Evolutionary conservation across 2,797 vertebrate genomes (phyloP).

Genomic region (Sarcoramphus papa): DNA sequence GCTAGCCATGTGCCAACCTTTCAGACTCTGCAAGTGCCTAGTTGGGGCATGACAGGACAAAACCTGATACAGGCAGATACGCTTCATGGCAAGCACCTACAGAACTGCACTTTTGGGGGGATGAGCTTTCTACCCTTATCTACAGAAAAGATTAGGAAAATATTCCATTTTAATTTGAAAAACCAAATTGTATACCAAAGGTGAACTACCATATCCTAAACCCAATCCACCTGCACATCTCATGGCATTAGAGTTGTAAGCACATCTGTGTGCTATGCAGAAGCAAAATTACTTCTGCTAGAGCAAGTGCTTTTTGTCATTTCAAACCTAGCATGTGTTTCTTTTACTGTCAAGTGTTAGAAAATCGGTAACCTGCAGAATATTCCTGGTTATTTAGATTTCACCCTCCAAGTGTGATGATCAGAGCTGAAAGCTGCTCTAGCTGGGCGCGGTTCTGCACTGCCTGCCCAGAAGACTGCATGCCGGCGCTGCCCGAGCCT

Average conservation of each 20-base stretch:
- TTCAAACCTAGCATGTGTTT: neutral
- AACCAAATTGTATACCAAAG: neutral
- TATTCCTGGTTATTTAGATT: neutral
- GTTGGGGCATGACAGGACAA: neutral
- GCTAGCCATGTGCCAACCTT: neutral
- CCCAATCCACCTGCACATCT: neutral
- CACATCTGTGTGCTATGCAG: neutral
- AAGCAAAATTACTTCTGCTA: neutral
- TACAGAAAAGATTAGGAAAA: neutral
- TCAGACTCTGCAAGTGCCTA: fast-evolving
- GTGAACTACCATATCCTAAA: neutral
- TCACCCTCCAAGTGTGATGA: neutral
- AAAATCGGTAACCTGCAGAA: neutral
- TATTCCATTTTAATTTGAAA: neutral
- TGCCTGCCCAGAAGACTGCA: neutral
- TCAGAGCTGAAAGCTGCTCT: neutral
- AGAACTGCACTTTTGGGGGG: fast-evolving
- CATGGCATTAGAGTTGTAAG: neutral
- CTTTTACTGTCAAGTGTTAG: neutral
- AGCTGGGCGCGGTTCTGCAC: neutral
- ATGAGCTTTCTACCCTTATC: neutral
- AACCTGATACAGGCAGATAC: neutral
- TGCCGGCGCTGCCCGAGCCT: fast-evolving
- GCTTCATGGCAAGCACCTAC: neutral
- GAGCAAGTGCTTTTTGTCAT: neutral